Evolutionary conservation across 2,888 invertebrate genomes (phyloP).

Genomic region (Orthosia cruda): DNA sequence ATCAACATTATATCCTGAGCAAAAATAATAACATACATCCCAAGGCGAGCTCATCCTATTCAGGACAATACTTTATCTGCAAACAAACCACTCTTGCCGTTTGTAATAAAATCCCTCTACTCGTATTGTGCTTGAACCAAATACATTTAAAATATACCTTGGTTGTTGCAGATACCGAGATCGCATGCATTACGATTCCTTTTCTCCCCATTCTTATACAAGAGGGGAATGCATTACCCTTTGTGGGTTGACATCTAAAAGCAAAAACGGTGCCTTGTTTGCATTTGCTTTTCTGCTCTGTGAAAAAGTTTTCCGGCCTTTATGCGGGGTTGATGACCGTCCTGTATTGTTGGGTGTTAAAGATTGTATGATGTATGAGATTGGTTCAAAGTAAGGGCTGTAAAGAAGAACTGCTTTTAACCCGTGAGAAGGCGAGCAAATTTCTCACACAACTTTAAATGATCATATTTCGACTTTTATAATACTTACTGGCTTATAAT

Average conservation of each 20-base stretch:
- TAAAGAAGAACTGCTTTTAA: not conserved
- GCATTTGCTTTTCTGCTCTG: constrained; percentile 70
- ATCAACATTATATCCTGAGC: constrained; percentile 12
- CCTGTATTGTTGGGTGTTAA: constrained; percentile 12
- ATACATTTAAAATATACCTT: constrained; percentile 64
- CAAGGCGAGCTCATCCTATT: constrained; percentile 61
- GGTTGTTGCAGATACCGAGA: constrained; percentile 52
- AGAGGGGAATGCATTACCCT: constrained; percentile 80
- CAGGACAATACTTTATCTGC: constrained; percentile 51
- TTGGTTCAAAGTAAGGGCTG: not conserved
- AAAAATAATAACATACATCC: constrained; percentile 48
- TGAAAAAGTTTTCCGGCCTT: constrained; percentile 66
- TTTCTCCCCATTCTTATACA: constrained; percentile 72
- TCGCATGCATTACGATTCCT: constrained; percentile 67
- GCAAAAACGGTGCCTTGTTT: constrained; percentile 74
- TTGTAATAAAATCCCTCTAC: constrained; percentile 53
- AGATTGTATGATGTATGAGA: constrained; percentile 8
- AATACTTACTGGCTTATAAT: too few relatives aligned
- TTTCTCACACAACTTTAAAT: too few relatives aligned
- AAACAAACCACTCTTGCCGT: constrained; percentile 50
- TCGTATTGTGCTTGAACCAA: constrained; percentile 60
- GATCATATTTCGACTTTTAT: too few relatives aligned
- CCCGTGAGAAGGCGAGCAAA: too few relatives aligned
- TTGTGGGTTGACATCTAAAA: constrained; percentile 78
- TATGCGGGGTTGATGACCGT: constrained; percentile 63